A percentile compares a stretch with the other conserved stretches of the same genome.
Conservation (phyloP, 2,888 invertebrate species). For the Junonia oenone region DNA sequence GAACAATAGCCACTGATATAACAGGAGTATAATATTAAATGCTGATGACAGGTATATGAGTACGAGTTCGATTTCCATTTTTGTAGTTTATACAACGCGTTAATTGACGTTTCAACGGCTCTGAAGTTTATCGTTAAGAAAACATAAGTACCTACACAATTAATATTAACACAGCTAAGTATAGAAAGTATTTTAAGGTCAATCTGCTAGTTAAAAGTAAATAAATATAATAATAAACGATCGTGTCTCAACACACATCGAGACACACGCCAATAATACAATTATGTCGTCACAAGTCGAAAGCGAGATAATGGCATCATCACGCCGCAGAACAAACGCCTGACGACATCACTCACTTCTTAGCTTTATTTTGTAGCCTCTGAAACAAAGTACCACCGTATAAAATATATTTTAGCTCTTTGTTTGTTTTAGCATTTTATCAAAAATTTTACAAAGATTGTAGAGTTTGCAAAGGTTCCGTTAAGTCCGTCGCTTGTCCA, state of each 20-base stretch:
- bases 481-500: too few relatives aligned
- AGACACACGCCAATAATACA: conserved; percentile 19
- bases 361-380: conserved; percentile 16
- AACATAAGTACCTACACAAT: too few relatives aligned
- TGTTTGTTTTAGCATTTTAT: too few relatives aligned
- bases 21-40: not conserved
- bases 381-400: conserved; percentile 12
- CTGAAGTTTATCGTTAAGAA: too few relatives aligned
- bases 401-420: not conserved
- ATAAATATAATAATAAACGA: conserved; percentile 1
- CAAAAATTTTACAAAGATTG: too few relatives aligned
- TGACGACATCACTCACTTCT: conserved; percentile 28
- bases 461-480: too few relatives aligned
- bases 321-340: conserved; percentile 31
- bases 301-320: conserved; percentile 35
- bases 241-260: conserved; percentile 5
- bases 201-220: not conserved
- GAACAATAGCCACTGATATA: not conserved
- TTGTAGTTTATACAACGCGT: not conserved
- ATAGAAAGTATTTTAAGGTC: not conserved
- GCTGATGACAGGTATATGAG: not conserved
- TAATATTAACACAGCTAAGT: too few relatives aligned
- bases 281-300: conserved; percentile 34
- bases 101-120: not conserved
- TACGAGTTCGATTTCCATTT: not conserved